Conservation (phyloP, 2,797 vertebrate genomes). For the Tachyglossus aculeatus region DNA sequence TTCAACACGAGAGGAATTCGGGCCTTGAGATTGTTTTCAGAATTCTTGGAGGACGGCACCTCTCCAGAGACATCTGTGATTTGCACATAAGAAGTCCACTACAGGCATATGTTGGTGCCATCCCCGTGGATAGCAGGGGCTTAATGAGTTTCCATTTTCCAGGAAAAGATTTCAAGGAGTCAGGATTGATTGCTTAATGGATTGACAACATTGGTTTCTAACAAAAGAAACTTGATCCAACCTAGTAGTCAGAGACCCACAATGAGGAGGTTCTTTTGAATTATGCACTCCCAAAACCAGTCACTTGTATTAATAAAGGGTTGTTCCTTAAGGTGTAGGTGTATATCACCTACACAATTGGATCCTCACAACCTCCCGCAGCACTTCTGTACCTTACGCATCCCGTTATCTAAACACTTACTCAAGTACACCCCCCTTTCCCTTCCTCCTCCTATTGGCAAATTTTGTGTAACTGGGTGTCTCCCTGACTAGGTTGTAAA, state of each 20-base stretch:
- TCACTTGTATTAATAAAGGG: no score
- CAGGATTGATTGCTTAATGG: slow-evolving; percentile 5
- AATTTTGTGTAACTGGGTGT: no score
- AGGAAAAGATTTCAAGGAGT: background rate
- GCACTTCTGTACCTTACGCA: no score
- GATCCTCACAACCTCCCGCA: no score
- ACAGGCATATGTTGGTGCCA: slow-evolving; percentile 11
- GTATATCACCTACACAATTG: no score
- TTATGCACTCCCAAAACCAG: no score
- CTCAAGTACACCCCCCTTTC: no score
- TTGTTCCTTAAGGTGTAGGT: no score
- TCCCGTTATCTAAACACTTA: no score
- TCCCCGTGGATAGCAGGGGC: background rate
- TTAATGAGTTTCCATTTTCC: background rate
- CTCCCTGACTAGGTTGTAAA: no score
- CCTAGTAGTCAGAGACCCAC: background rate
- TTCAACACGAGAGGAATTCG: slow-evolving; percentile 27
- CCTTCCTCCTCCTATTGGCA: no score
- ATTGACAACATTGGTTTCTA: slow-evolving; percentile 18
- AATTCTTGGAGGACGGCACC: background rate
- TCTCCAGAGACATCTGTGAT: background rate
- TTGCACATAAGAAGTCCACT: background rate
- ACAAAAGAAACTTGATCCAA: slow-evolving; percentile 23
- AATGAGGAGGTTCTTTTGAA: background rate
- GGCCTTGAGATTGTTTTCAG: slow-evolving; percentile 15